Percentiles rank a stretch among this genome's conserved stretches.
Evolutionary conservation across 2,113 vertebrate species (phyloP).

Genomic region (Loxodonta africana): DNA sequence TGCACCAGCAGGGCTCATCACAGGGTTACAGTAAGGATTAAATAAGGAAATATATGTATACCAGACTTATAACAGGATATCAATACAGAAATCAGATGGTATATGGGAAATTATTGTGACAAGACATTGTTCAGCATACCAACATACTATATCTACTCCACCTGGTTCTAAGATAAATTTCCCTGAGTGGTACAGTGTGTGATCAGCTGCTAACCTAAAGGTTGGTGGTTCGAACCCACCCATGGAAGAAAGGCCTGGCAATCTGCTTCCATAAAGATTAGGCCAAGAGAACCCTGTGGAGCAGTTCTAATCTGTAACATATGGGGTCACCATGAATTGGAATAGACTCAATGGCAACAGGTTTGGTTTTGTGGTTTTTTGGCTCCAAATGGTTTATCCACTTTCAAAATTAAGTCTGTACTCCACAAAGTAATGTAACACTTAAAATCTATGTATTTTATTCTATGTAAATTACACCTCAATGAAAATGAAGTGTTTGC

Average conservation of each 20-base stretch:
- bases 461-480: neutral
- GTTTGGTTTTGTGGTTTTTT: neutral
- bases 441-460: constrained; percentile 9
- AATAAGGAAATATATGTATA: neutral
- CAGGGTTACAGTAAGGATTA: neutral
- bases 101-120: neutral
- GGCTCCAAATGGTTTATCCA: neutral
- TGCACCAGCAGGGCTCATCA: neutral
- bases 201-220: neutral
- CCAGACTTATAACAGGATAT: neutral
- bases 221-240: neutral
- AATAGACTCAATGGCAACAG: neutral
- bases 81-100: neutral
- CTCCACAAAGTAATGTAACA: neutral
- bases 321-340: neutral
- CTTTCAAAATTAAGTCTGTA: constrained; percentile 50
- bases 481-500: neutral
- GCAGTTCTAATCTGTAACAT: neutral
- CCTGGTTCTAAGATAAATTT: neutral
- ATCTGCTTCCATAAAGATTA: neutral
- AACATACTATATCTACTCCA: neutral
- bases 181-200: neutral
- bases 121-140: neutral
- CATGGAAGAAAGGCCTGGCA: neutral
- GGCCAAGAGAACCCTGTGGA: neutral